Evolutionary conservation across 2,113 vertebrate species (phyloP), one percentile per base, ranked within the genome.

Genomic region (Telmatochromis brichardi): DNA sequence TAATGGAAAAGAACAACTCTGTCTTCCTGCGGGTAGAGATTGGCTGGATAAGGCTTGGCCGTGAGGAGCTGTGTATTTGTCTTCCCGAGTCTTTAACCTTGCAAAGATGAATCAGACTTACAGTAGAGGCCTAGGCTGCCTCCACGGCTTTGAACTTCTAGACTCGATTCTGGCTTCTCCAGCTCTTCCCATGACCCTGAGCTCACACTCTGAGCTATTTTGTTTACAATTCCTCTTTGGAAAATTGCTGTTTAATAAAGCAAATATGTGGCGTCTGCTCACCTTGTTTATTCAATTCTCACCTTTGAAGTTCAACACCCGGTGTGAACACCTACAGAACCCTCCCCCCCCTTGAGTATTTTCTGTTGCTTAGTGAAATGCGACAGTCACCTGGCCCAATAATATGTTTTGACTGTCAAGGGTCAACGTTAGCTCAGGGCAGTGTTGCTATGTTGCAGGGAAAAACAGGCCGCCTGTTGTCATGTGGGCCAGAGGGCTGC

Each of bases 401-500:
- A 79, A 91, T 92, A 47, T 90, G 94, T 93, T 95, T 93, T 88
- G 91, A 86, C 92, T 90, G 84, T 90, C 90, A 92, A 88, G 89
- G 86, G 88, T 93, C 90, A 83, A 88, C 80, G 84, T 91, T 82
- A 82, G 92, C 92, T 92, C 55, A 86, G 89, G 90, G 88, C 87
- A 83, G 33, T 88, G 95, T 94, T 94, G 93, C 92, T 92, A 90
- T 86, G 92, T 90, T 95, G 92, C 90, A 6, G 85, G 85, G 58
- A 37, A 92, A 94, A 96, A 95, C 93, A 94, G 87, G 86, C 81
- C 50, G 84, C 84, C 88, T 23, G 95, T 94, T 95, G 94, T 95
- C 91, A 94, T 95, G 94, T 81, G 87, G 86, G 93, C 93, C 92
- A 86, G 53, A 93, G 90, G 94, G 92, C 88, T 94, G 91, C 87